These are phyloP conservation scores for Holotrichia oblita DNA, from an alignment of 1,140 invertebrate genomes.

Conservation along the genomic window DNA sequence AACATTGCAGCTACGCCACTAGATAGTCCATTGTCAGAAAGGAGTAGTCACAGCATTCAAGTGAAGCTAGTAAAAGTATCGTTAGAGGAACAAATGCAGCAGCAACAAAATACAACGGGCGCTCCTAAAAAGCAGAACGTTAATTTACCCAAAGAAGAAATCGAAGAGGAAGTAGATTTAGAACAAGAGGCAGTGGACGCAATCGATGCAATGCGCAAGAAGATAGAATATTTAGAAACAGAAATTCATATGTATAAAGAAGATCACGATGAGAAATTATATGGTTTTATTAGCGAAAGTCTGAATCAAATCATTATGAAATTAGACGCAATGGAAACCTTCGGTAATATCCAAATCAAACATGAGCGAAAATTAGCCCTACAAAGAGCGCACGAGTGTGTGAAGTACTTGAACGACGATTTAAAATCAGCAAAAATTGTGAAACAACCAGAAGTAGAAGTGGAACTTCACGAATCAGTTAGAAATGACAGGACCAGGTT, in stretches of 20 bases:
- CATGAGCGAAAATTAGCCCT: conserved; percentile 36
- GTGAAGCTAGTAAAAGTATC: conserved; percentile 25
- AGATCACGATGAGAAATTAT: conserved; percentile 19
- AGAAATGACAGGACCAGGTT: not conserved
- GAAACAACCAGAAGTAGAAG: not conserved
- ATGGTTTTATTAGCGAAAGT: conserved; percentile 22
- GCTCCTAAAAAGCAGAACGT: not conserved
- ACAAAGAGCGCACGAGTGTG: conserved; percentile 19
- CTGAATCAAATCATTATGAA: conserved; percentile 41
- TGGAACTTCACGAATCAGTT: not conserved
- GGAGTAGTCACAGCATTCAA: not conserved
- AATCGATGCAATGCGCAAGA: conserved; percentile 29
- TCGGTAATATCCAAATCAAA: conserved; percentile 20
- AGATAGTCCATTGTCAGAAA: conserved; percentile 25
- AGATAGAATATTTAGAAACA: conserved; percentile 32
- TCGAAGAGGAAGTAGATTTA: not conserved
- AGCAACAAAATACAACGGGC: not conserved
- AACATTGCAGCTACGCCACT: not conserved
- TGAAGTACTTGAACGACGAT: conserved; percentile 23
- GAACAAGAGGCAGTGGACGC: not conserved
- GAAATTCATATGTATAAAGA: conserved; percentile 38
- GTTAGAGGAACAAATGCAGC: not conserved
- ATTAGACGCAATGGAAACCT: conserved; percentile 36
- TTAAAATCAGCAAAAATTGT: not conserved
- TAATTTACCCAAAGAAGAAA: not conserved